Percentiles rank a stretch among this genome's conserved stretches.
These are phyloP conservation scores for Cephonodes hylas DNA, from an alignment of 2,888 invertebrate genomes.

Conservation along the genomic window DNA sequence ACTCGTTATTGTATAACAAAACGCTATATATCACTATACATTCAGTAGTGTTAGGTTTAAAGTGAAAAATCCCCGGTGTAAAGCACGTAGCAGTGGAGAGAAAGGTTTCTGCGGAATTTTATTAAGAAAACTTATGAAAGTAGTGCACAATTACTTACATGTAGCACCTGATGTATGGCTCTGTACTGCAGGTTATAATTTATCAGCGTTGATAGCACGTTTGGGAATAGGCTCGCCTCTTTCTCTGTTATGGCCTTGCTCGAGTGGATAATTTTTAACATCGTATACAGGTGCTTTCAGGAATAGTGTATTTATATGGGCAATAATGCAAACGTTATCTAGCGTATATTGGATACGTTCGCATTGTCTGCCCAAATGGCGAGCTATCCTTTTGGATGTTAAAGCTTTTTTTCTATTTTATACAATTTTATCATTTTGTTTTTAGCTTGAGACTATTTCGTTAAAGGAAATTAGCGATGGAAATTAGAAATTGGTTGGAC, in stretches of 20 bases:
- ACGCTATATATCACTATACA: neutral
- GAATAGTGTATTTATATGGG: neutral
- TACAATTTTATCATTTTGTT: too few species aligned
- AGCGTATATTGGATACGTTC: neutral
- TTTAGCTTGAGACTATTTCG: too few species aligned
- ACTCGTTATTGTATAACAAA: neutral
- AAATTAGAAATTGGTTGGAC: too few species aligned
- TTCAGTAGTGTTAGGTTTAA: neutral
- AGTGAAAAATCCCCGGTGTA: conserved; percentile 9
- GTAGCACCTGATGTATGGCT: neutral
- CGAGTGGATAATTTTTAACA: neutral
- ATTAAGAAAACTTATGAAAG: conserved; percentile 10
- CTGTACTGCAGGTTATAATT: conserved; percentile 4
- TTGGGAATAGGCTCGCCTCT: conserved; percentile 2
- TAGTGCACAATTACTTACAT: conserved; percentile 9
- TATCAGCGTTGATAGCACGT: conserved; percentile 7
- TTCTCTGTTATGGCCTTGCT: neutral
- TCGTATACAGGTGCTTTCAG: neutral
- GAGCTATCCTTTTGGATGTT: neutral
- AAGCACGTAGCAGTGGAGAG: conserved; percentile 8
- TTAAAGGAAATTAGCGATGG: too few species aligned
- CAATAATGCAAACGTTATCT: neutral
- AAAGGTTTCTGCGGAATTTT: conserved; percentile 5
- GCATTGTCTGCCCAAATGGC: neutral
- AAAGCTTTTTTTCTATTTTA: too few species aligned